Base-by-base conservation (phyloP, 1,140 invertebrate genomes). In the Drosophila littoralis region DNA sequence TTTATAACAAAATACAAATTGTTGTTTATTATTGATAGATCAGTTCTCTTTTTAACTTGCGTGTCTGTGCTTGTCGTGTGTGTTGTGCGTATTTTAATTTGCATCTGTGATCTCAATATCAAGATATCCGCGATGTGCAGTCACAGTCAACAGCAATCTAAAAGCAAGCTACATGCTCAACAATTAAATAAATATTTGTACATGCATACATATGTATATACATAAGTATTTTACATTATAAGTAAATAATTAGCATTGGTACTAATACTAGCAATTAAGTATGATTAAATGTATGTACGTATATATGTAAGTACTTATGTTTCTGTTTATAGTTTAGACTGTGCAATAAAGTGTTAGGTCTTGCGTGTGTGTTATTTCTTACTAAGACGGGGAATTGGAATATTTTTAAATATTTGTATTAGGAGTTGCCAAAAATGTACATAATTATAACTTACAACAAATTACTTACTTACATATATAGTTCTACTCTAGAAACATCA, bases 91-190 rank as follows among this genome's bases (percentile, higher is more conserved):
- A 64, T 46, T 28, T 55, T 0, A 35, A 38, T 51, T 63, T 52
- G 57, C 48, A 38, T 67, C 17, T 36, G 15, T 58, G 52, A 46
- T 55, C 42, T 45, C 57, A 28, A 28, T 48, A 48, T n/a, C 15
- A 33, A 38, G 45, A 35, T 6, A 48, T 69, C 60, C 79, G 58
- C 46, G 60, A 38, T 59, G 77, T 83, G 80, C 58, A 77, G 66
- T 70, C 66, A 52, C 68, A 72, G 73, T 66, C 83, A 85, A 85
- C 81, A 79, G 50, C 84, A 61, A 84, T 75, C 68, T 81, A 76
- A 81, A 77, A 81, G 77, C 77, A 70, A 76, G 74, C 75, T 68
- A 57, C 75, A 74, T 69, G 77, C 77, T 64, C 13, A 43, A 43
- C 40, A 59, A 46, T 46, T 35, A 15, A 76, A 48, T 13, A 52